These are phyloP conservation scores for Ianthella basta DNA, from an alignment of 37 sponge, comb jelly and placozoan genomes.

Conservation along the genomic window DNA sequence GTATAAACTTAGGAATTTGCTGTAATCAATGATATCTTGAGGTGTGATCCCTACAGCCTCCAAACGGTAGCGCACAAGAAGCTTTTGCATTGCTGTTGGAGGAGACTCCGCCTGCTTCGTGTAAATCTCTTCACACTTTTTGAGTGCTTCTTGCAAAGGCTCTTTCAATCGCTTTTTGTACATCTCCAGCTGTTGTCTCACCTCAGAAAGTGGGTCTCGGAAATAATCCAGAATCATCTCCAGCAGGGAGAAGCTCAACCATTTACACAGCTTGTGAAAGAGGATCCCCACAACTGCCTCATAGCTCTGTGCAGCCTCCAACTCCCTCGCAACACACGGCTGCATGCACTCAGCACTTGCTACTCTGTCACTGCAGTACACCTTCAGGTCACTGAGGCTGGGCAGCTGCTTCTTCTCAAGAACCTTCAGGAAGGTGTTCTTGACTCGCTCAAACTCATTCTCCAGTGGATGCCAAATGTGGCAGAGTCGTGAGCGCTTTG, in stretches of 20 bases:
- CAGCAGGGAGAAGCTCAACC: background rate
- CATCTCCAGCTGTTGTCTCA: background rate
- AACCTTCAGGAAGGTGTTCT: background rate
- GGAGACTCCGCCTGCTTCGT: too few species aligned
- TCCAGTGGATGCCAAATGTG: constrained; percentile 9
- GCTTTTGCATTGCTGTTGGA: background rate
- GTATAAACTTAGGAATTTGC: background rate
- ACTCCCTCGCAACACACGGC: too few species aligned
- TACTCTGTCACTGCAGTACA: background rate
- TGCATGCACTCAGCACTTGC: background rate
- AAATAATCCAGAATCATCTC: constrained; percentile 7
- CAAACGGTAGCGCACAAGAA: background rate
- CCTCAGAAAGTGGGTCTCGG: background rate
- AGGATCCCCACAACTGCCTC: background rate
- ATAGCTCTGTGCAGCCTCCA: background rate
- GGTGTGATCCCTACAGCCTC: constrained; percentile 25
- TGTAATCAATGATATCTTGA: background rate
- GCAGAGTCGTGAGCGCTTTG: background rate
- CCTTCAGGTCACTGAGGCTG: background rate
- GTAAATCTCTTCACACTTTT: too few species aligned
- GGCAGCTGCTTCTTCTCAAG: background rate
- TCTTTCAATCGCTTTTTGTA: background rate
- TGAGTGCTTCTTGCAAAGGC: too few species aligned
- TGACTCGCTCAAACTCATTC: background rate
- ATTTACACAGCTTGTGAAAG: background rate